Conservation (phyloP, 2,888 invertebrate species). For the Allophyes oxyacanthae region DNA sequence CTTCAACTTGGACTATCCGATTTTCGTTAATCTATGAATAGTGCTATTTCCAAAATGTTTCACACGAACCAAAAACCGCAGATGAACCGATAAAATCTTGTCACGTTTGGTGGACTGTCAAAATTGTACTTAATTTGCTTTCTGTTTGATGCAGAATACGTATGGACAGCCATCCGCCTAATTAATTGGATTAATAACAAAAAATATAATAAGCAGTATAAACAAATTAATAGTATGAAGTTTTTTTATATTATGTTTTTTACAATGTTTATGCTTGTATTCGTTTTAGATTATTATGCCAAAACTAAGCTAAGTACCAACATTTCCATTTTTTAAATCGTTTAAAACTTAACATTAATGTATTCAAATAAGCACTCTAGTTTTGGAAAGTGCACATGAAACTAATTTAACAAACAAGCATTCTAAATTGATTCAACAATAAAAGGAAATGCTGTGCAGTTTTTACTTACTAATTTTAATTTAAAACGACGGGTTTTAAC, state of each 20-base stretch:
- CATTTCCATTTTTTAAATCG: too few relatives aligned
- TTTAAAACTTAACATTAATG: too few relatives aligned
- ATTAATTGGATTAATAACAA: slow-evolving; percentile 48
- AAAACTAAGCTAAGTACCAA: too few relatives aligned
- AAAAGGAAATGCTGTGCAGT: slow-evolving; percentile 9
- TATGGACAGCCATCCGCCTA: slow-evolving; percentile 49
- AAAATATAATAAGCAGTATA: slow-evolving; percentile 20
- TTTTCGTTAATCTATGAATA: slow-evolving; percentile 24
- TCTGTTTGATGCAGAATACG: slow-evolving; percentile 35
- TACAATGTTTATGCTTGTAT: too few relatives aligned
- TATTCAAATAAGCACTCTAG: too few relatives aligned
- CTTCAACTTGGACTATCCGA: slow-evolving; percentile 7
- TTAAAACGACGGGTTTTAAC: slow-evolving; percentile 23
- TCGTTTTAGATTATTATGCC: too few relatives aligned
- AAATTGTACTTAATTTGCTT: slow-evolving; percentile 58
- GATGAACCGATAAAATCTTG: slow-evolving; percentile 62
- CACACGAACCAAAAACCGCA: slow-evolving; percentile 57
- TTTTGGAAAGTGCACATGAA: not conserved
- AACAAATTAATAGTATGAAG: slow-evolving; percentile 16
- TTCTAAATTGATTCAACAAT: slow-evolving; percentile 8
- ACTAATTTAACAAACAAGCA: not conserved
- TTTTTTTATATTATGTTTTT: too few relatives aligned
- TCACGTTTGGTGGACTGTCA: slow-evolving; percentile 61
- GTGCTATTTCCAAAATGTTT: slow-evolving; percentile 61
- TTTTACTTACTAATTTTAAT: slow-evolving; percentile 20